Conservation (phyloP, 2,888 invertebrate genomes). For the Belgica antarctica region DNA sequence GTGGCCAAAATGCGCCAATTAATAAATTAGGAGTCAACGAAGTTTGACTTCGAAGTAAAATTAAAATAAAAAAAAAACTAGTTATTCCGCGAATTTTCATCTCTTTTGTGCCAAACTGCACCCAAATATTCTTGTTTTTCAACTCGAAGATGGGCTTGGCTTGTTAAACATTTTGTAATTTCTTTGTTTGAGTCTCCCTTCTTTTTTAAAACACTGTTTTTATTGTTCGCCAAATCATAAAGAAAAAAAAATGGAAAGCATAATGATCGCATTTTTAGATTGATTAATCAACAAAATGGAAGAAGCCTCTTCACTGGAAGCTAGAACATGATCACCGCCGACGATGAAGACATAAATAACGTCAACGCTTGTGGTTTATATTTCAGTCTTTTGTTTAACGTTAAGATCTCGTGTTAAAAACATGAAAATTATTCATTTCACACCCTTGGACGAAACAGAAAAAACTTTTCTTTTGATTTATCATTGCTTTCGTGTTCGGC, state of each 20-base stretch:
- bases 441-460: not conserved
- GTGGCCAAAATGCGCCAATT: no score
- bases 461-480: conserved; percentile 18
- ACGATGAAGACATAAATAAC: conserved; percentile 15
- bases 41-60: no score
- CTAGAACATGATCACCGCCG: no score
- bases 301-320: no score
- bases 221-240: not conserved
- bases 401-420: not conserved
- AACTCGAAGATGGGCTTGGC: conserved; percentile 22
- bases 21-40: no score
- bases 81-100: no score
- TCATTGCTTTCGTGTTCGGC: not conserved
- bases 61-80: no score
- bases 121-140: no score
- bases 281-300: not conserved
- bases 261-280: not conserved
- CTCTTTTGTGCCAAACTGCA: no score
- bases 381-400: not conserved
- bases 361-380: not conserved
- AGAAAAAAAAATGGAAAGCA: not conserved
- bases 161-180: not conserved
- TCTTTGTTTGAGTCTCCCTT: not conserved
- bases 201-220: not conserved
- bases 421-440: conserved; percentile 18